Base-by-base conservation (phyloP, 2,113 vertebrate species). In the Ammodramus savannarum region DNA sequence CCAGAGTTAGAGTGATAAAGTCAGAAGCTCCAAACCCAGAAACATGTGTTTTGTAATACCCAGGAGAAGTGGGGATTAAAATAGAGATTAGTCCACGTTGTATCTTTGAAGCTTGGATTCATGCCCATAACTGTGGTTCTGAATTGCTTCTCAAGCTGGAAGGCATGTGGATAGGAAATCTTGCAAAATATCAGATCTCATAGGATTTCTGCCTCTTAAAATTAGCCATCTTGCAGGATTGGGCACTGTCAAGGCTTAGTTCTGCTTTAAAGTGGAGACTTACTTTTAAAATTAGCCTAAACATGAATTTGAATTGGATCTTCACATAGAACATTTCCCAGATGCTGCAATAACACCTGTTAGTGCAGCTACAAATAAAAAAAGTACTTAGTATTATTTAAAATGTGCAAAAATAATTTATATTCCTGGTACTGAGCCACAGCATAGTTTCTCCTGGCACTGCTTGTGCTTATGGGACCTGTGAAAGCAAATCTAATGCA, bases 151-250 rank as follows among this genome's bases (percentile, higher is more conserved):
- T 88, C 67, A 84, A 66, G 48, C 63, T 94, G 75, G 71, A 93
- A 97, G 63, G 55, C 85, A 73, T 77, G 85, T 49, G 55, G 75
- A 80, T 83, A 44, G 75, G 75, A 90, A 95, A 90, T 80, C 61
- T 95, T 88, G 59, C 21, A 15, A 94, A 95, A 90, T 90, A 96
- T 21, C 78, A 83, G 67, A 66, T 93, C 83, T 90, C 51, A 32
- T 29, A 81, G 86, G 72, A 84, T 90, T 87, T 94, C 63, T 92
- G 34, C 44, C 16, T 21, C 83, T 93, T 90, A 66, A 88, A 89
- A 88, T 92, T 51, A 88, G 57, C 78, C 52, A 38, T 7, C 4
- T 61, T 72, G 52, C n/a, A 87, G 82, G 52, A 81, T 51, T 71
- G 61, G 63, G 19, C 39, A n/a, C 72, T 83, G 31, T 81, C 55